These are phyloP conservation scores for Chloebia gouldiae DNA, from an alignment of 2,113 vertebrate genomes.

Conservation along the genomic window DNA sequence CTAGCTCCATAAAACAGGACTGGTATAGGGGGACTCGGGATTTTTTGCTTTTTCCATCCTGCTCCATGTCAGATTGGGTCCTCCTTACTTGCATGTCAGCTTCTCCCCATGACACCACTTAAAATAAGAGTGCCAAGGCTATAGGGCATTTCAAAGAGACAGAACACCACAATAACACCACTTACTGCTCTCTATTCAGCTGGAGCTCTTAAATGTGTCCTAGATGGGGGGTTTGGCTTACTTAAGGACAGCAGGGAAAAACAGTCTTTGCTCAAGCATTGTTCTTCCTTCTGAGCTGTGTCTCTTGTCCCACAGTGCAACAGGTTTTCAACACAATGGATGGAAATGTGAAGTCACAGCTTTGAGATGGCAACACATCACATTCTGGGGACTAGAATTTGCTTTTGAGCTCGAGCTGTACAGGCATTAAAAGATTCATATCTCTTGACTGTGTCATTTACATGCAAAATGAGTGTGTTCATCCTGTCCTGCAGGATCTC, in stretches of 20 bases:
- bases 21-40: neutral
- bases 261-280: neutral
- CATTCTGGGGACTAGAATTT: neutral
- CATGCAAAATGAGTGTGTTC: neutral
- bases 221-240: neutral
- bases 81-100: neutral
- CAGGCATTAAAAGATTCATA: neutral
- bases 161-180: neutral
- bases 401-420: neutral
- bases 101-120: neutral
- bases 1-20: neutral
- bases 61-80: neutral
- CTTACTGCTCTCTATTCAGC: neutral
- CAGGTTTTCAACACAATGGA: neutral
- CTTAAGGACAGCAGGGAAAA: neutral
- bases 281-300: conserved; percentile 6
- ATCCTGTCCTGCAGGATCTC: neutral
- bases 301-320: neutral
- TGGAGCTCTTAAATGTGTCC: neutral
- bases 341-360: neutral
- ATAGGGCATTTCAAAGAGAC: neutral
- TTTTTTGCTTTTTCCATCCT: neutral
- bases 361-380: neutral
- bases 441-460: neutral
- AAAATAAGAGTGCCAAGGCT: neutral